Base-by-base conservation (phyloP, 1,140 invertebrate genomes). In the Calliopsis andreniformis region DNA sequence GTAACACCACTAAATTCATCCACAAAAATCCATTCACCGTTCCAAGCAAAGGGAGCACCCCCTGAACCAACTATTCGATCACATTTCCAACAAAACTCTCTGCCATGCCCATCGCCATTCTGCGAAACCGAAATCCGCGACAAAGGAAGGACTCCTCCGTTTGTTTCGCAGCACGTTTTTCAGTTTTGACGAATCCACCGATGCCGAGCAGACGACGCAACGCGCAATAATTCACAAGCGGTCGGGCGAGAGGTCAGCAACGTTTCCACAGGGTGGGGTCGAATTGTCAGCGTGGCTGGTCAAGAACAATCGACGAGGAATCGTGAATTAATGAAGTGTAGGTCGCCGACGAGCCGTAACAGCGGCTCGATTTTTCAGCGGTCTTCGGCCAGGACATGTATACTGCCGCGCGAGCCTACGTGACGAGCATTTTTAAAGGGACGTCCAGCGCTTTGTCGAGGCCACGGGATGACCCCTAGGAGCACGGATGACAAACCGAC, bases 371-470 rank as follows among this genome's bases (percentile, higher is more conserved):
- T 79, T 76, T 75, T 75, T 68, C 58, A 71, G 12, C 39, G 69
- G 20, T 12, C 20, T 43, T 30, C 14, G 58, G 43, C 39, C 18
- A 47, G 43, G 49, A 66, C 73, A n/a, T 59, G 56, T 59, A 59
- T 59, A 39, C 56, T 18, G 20, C 28, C 35, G 75, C 32, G 66
- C 25, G 35, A 18, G 43, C 61, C 43, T 67, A 71, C 56, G 79
- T 73, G 62, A 75, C 69, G 79, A 42, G 51, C 73, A 73, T 83
- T 68, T 79, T 79, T 47, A 70, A 71, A 79, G 55, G n/a, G 62
- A 35, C 69, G 61, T 78, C 80, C 63, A 70, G 42, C 71, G 81
- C 77, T 84, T 84, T 83, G 78, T 83, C 82, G 77, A 62, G 62
- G 53, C 63, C 62, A 68, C 63, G 64, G n/a, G 35, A 39, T 39